Evolutionary conservation across 2,888 invertebrate species (phyloP).

Genomic region (Neocrepidodera transversa): DNA sequence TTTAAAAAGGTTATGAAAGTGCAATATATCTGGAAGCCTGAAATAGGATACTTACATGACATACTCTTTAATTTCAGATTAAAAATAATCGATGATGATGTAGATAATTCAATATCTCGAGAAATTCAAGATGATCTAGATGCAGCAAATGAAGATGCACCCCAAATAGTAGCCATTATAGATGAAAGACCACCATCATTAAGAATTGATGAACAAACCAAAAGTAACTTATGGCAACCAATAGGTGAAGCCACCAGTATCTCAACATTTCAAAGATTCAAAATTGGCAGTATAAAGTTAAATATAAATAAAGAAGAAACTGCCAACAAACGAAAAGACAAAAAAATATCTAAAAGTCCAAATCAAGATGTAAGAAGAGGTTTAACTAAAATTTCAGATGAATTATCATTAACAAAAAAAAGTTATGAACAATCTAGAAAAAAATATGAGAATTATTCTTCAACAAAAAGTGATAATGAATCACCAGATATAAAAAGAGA

Average conservation of each 20-base stretch:
- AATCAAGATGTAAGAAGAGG: too few species aligned
- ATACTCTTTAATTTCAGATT: slow-evolving; percentile 69
- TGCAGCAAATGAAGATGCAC: slow-evolving; percentile 84
- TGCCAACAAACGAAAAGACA: slow-evolving; percentile 15
- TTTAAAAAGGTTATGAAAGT: too few species aligned
- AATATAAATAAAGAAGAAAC: slow-evolving; percentile 23
- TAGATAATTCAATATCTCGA: slow-evolving; percentile 67
- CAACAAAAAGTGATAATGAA: slow-evolving; percentile 24
- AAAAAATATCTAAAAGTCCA: slow-evolving; percentile 7
- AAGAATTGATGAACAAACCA: slow-evolving; percentile 54
- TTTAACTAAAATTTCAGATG: too few species aligned
- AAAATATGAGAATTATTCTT: slow-evolving; percentile 26
- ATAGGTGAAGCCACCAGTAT: slow-evolving; percentile 44
- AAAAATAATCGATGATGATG: slow-evolving; percentile 86
- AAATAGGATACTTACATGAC: too few species aligned
- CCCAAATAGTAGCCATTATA: slow-evolving; percentile 86
- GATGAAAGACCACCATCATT: slow-evolving; percentile 81
- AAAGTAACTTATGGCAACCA: slow-evolving; percentile 55
- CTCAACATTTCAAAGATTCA: slow-evolving; percentile 13
- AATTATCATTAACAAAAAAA: too few species aligned
- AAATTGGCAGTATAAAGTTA: slow-evolving; percentile 37
- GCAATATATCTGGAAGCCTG: too few species aligned
- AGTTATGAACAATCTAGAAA: slow-evolving; percentile 19
- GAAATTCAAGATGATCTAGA: slow-evolving; percentile 74
- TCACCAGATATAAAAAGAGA: slow-evolving; percentile 21